A percentile compares a stretch with the other conserved stretches of the same genome.
Conservation (phyloP, 2,888 invertebrate genomes). For the Sceliomorpha sp. region DNA sequence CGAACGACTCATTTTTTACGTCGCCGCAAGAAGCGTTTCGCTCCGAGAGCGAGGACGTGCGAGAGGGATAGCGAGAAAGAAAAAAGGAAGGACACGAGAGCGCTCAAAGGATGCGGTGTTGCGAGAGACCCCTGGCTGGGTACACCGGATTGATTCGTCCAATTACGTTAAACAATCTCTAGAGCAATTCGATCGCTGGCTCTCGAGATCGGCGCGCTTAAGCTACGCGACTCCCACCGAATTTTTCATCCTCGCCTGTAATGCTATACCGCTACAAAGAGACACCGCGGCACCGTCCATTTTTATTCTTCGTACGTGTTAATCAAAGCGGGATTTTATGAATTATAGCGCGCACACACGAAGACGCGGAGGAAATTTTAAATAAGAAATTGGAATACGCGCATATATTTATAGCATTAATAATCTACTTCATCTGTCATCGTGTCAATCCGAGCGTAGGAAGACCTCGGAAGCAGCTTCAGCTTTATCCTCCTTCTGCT, state of each 20-base stretch:
- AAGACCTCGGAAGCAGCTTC: neutral
- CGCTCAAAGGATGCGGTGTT: constrained; percentile 43
- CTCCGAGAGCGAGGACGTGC: too few relatives aligned
- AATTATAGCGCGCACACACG: constrained; percentile 22
- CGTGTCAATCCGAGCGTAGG: constrained; percentile 19
- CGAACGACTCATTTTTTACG: constrained; percentile 44
- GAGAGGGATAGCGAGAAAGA: constrained; percentile 12
- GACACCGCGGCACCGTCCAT: constrained; percentile 32
- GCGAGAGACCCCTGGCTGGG: constrained; percentile 60
- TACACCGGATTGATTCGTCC: constrained; percentile 72
- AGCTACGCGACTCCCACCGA: constrained; percentile 33
- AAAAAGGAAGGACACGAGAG: constrained; percentile 40
- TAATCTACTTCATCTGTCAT: constrained; percentile 38
- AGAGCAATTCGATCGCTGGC: constrained; percentile 63
- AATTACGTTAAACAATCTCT: constrained; percentile 73
- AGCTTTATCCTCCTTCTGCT: neutral
- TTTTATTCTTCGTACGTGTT: constrained; percentile 36
- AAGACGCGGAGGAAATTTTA: constrained; percentile 16
- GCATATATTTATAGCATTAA: neutral
- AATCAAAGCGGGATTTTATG: constrained; percentile 18
- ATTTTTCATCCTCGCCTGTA: constrained; percentile 39
- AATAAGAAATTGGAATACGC: constrained; percentile 35
- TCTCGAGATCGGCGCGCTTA: too few relatives aligned
- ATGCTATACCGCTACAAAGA: constrained; percentile 41
- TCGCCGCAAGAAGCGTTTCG: constrained; percentile 30